Evolutionary conservation across 1,140 invertebrate species (phyloP).

Genomic region (Tenebrio molitor): DNA sequence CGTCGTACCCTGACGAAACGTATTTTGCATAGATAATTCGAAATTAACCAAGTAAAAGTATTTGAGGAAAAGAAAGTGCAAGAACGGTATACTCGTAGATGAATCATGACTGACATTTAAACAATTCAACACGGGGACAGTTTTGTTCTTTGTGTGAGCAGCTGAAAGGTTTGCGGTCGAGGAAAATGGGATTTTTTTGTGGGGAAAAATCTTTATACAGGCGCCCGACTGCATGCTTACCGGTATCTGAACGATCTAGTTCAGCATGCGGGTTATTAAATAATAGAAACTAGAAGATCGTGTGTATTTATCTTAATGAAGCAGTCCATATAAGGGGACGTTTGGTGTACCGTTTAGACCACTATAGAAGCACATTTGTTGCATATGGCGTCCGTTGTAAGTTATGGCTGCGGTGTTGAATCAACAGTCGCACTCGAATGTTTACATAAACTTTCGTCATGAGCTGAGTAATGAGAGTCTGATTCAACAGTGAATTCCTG

Average conservation of each 20-base stretch:
- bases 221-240: no score
- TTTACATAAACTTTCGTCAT: conserved; percentile 17
- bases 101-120: no score
- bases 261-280: conserved; percentile 24
- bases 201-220: no score
- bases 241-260: conserved; percentile 8
- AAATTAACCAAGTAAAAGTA: neutral
- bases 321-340: conserved; percentile 32
- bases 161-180: no score
- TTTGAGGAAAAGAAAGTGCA: neutral
- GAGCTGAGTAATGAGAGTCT: conserved; percentile 26
- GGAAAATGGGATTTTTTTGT: no score
- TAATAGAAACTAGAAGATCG: conserved; percentile 20
- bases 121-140: no score
- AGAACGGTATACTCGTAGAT: no score
- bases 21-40: conserved; percentile 14
- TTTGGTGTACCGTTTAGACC: conserved; percentile 16
- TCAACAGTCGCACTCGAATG: neutral
- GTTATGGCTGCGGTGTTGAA: no score
- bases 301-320: conserved; percentile 34
- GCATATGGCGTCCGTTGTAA: neutral
- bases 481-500: conserved; percentile 10
- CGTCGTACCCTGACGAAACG: neutral
- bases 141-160: no score
- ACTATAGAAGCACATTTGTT: conserved; percentile 18